Evolutionary conservation across 1,140 invertebrate species (phyloP), one percentile per base, ranked within the genome.

Genomic region (Scylla paramamosain): DNA sequence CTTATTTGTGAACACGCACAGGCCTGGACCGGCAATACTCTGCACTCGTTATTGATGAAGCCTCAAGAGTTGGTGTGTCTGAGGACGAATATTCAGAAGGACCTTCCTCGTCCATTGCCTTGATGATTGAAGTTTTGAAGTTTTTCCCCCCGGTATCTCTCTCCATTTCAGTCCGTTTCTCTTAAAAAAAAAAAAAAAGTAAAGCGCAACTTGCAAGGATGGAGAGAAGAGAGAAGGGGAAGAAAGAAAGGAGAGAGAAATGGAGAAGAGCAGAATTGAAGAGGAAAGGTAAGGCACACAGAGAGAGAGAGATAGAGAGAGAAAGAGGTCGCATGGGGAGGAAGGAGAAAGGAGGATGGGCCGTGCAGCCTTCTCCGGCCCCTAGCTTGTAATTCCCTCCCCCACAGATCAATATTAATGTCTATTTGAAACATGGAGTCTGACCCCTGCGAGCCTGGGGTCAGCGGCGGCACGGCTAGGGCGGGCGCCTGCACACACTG

Each of bases 291-390:
- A 28, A 93, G 77, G 39, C 25, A 89, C 25, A 89, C 10, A 89
- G 87, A 87, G 87, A 89, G 86, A 88, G 31, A 88, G 87, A 89
- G 87, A 16, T 20, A 77, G 90, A 91, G 92, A 93, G 77, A 86
- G 82, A 86, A 32, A 93, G 48, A 39, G 45, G 25, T 20, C 39
- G 67, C 14, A 14, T 45, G 87, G 32, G 87, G 32, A 89, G 87
- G 32, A 29, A 45, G 87, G 32, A 29, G 10, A 29, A 39, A 10
- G 1, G 31, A 45, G 12, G n/a, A n/a, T 25, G 52, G 52, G 20
- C 2, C 6, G 2, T 7, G 25, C 20, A n/a, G n/a, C 52, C 10
- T 59, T 20, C 16, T 20, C 67, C 6, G 14, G 12, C 20, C 12
- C 28, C 88, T 4, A 48, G n/a, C 88, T 28, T 10, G 8, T 16